These are phyloP conservation scores for Salpingus planirostris DNA, from an alignment of 2,888 invertebrate species.

Conservation along the genomic window DNA sequence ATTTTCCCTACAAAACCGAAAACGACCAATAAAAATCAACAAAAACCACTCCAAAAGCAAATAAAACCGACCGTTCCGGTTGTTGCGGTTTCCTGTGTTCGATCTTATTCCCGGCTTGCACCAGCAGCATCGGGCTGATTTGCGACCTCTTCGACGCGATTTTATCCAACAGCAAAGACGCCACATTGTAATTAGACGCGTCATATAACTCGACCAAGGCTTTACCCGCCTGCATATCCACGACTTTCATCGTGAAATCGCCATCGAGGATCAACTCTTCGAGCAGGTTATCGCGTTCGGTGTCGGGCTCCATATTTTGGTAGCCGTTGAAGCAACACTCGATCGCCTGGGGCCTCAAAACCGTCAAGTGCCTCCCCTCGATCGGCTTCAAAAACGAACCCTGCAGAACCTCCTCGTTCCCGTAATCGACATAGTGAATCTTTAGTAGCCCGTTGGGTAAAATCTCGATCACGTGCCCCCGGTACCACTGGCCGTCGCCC, in stretches of 20 bases:
- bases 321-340: constrained; percentile 66
- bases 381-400: constrained; percentile 53
- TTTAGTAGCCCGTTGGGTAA: constrained; percentile 33
- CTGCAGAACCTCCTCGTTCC: constrained; percentile 77
- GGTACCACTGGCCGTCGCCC: constrained; percentile 80
- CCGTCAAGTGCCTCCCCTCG: constrained; percentile 51
- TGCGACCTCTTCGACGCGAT: constrained; percentile 34
- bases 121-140: constrained; percentile 31
- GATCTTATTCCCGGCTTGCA: constrained; percentile 35
- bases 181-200: constrained; percentile 38
- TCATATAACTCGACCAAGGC: constrained; percentile 57
- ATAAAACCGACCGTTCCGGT: constrained; percentile 16
- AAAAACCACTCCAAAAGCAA: too few relatives aligned
- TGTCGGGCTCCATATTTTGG: constrained; percentile 47
- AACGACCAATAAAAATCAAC: too few relatives aligned
- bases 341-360: constrained; percentile 63
- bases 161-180: constrained; percentile 35
- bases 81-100: constrained; percentile 24
- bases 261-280: constrained; percentile 63
- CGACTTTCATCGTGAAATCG: constrained; percentile 50
- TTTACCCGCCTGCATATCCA: constrained; percentile 46
- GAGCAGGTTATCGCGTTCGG: constrained; percentile 51
- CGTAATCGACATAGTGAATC: constrained; percentile 89
- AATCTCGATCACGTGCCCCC: constrained; percentile 62
- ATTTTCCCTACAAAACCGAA: too few relatives aligned